A percentile compares a stretch with the other conserved stretches of the same genome.
Evolutionary conservation across 1,140 invertebrate genomes (phyloP).

Genomic region (Trissolcus basalis): DNA sequence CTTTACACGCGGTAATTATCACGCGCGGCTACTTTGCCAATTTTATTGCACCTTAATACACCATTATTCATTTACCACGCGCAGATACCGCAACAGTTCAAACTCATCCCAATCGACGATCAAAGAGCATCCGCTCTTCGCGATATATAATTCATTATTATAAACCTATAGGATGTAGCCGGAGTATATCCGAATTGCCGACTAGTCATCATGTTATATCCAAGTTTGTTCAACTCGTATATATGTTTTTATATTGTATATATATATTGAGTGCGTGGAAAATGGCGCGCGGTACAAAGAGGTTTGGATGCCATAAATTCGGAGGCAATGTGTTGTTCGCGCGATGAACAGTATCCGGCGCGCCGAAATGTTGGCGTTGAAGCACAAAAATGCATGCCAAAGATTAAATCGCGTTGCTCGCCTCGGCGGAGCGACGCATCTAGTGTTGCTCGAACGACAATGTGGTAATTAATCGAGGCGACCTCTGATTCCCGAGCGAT

Average conservation of each 20-base stretch:
- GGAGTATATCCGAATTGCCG: no score
- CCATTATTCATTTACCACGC: slow-evolving; percentile 38
- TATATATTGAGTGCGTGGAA: no score
- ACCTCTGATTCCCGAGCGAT: slow-evolving; percentile 64
- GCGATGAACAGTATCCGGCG: slow-evolving; percentile 52
- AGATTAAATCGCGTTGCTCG: slow-evolving; percentile 70
- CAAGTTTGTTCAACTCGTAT: no score
- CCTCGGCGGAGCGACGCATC: slow-evolving; percentile 68
- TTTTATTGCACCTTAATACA: slow-evolving; percentile 29
- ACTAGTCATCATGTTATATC: not conserved
- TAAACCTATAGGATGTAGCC: no score
- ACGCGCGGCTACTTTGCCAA: slow-evolving; percentile 31
- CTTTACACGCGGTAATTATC: slow-evolving; percentile 34
- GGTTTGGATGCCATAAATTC: slow-evolving; percentile 28
- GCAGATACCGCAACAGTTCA: slow-evolving; percentile 10
- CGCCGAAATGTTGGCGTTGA: slow-evolving; percentile 49
- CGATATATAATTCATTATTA: not conserved
- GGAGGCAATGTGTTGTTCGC: slow-evolving; percentile 36
- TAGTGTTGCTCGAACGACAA: slow-evolving; percentile 72
- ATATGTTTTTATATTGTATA: no score
- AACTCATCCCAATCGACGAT: no score
- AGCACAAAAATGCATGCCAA: slow-evolving; percentile 62
- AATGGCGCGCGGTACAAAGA: slow-evolving; percentile 33
- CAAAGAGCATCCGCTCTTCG: no score
- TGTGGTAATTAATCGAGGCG: slow-evolving; percentile 77